phyloP scores from a whole-genome alignment of 2,888 invertebrate species.

The Latrodectus elegans region DNA sequence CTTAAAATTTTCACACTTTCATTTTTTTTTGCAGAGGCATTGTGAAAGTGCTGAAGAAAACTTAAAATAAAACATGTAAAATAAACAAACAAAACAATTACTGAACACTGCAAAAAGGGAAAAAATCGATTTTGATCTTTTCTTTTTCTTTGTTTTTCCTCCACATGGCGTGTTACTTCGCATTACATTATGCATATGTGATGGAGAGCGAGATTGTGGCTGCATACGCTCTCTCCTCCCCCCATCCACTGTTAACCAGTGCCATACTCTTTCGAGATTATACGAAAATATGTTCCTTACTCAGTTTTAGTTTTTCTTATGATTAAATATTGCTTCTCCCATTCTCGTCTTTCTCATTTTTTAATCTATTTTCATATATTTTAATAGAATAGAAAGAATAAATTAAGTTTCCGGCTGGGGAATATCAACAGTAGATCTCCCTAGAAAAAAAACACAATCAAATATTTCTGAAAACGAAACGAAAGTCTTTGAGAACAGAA shows the following conservation, averaged over 20 bases:
- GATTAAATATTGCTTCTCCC: background rate
- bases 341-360: background rate
- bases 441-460: no score
- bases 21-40: no score
- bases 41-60: no score
- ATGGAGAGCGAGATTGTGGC: constrained; percentile 32
- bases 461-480: no score
- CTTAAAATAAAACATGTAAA: no score
- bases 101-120: constrained; percentile 10
- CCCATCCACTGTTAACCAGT: background rate
- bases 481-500: no score
- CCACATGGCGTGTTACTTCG: constrained; percentile 45
- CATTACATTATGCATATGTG: constrained; percentile 63
- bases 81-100: background rate
- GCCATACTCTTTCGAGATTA: constrained; percentile 21
- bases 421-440: no score
- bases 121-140: constrained; percentile 59
- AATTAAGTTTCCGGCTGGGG: no score
- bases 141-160: constrained; percentile 6
- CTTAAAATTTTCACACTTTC: no score
- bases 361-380: background rate
- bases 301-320: background rate
- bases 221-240: constrained; percentile 30
- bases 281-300: constrained; percentile 46
- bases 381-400: no score